Conservation (phyloP, 2,888 invertebrate species). For the Tenthredo distinguenda region DNA sequence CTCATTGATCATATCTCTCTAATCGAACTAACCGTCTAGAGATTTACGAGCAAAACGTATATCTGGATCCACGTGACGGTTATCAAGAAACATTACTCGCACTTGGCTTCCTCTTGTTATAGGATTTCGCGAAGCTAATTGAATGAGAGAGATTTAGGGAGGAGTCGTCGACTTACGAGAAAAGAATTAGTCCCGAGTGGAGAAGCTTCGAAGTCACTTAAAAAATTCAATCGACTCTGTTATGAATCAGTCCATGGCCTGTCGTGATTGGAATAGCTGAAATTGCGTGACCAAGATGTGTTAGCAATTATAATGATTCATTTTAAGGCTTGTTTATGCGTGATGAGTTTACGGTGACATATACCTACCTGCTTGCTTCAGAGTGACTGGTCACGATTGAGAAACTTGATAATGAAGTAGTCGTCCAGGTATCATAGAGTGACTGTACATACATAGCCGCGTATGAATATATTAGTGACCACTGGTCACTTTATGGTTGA, state of each 20-base stretch:
- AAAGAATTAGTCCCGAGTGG: neutral
- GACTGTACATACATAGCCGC: neutral
- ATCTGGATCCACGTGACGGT: neutral
- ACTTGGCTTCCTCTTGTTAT: neutral
- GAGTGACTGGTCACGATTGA: neutral
- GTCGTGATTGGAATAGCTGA: constrained; percentile 8
- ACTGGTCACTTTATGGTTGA: neutral
- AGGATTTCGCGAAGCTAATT: neutral
- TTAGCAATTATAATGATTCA: constrained; percentile 35
- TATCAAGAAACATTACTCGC: neutral
- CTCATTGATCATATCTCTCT: too few species aligned
- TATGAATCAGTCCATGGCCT: constrained; percentile 22
- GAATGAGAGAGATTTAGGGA: neutral
- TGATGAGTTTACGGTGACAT: neutral
- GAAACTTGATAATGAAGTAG: neutral
- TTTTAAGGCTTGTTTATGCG: neutral
- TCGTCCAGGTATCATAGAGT: neutral
- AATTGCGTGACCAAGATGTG: neutral
- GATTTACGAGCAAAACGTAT: neutral
- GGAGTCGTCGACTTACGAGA: neutral
- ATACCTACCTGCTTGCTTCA: neutral
- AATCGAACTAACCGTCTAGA: too few species aligned
- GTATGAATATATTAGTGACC: neutral
- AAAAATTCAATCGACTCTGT: neutral
- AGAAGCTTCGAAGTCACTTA: neutral